Evolutionary conservation across 2,113 vertebrate genomes (phyloP), one percentile per base, ranked within the genome.

Genomic region (Thalassarche chlororhynchos): DNA sequence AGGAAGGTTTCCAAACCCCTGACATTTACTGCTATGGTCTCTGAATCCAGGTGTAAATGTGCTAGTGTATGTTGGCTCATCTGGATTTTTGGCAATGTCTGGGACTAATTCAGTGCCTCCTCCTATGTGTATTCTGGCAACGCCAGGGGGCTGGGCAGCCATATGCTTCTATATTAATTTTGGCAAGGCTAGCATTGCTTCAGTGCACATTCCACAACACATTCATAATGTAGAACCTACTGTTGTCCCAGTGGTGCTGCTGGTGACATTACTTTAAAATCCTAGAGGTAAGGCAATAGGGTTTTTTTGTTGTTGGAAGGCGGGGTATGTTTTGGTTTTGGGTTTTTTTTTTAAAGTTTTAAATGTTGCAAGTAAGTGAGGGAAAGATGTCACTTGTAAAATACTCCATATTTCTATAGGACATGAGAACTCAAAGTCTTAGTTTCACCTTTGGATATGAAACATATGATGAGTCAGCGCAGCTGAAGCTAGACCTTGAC

Each of bases 111-210:
- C 83, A 89, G 52, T 74, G 46, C 58, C 58, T 91, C 49, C 49
- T 97, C 69, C 75, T 93, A 0, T 79, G 92, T 94, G 87, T 94
- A 82, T 93, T 93, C 88, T 94, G 95, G 85, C 87, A 95, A 40
- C 5, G 2, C 57, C 40, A 78, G 24, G 4, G 26, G 40, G 20
- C 52, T 93, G 57, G 61, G 58, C 16, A 79, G 54, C 91, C 79
- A 75, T 94, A 87, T 90, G 93, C 23, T 87, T 80, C 83, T 82
- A 18, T 94, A 92, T 97, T 96, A 91, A 89, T 94, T 94, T 85
- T 95, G 90, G 95, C 72, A 89, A 87, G 34, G 15, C 20, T 87
- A 64, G 19, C 14, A 8, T 70, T 81, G 24, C 52, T 90, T 86
- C 78, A 26, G 6, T 44, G 44, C 38, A 65, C 75, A 68, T 93